Percentiles rank a stretch among this genome's conserved stretches.
Evolutionary conservation across 1,140 invertebrate species (phyloP).

Genomic region (Platorchestia sp.): DNA sequence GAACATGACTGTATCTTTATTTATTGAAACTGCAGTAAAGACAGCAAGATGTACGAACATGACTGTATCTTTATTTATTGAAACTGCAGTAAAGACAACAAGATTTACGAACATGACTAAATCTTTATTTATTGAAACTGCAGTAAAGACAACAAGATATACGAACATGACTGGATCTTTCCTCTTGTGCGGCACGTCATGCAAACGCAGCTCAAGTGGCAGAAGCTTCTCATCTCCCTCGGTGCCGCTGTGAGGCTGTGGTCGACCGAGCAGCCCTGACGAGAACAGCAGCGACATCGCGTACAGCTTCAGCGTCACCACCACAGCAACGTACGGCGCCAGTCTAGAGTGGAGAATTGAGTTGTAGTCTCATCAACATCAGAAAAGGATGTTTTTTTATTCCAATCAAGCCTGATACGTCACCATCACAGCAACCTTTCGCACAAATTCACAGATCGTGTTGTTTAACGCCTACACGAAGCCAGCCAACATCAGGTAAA

Average conservation of each 20-base stretch:
- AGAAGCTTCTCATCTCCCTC: too few species aligned
- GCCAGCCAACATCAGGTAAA: too few species aligned
- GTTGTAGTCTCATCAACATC: not conserved
- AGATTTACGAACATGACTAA: not conserved
- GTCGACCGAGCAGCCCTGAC: not conserved
- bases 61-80: too few species aligned
- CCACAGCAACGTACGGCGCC: slow-evolving; percentile 60
- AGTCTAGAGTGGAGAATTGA: slow-evolving; percentile 24
- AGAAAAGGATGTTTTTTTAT: too few species aligned
- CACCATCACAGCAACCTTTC: too few species aligned
- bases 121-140: not conserved
- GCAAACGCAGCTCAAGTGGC: not conserved
- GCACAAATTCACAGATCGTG: too few species aligned
- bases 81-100: not conserved
- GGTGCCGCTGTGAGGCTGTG: not conserved
- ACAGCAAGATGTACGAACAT: too few species aligned
- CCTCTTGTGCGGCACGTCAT: not conserved
- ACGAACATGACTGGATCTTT: not conserved
- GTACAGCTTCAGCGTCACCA: slow-evolving; percentile 63
- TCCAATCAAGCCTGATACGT: too few species aligned
- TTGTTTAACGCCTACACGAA: too few species aligned
- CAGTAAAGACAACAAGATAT: not conserved
- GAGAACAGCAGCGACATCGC: slow-evolving; percentile 60
- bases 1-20: too few species aligned
- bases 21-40: too few species aligned